Percentiles rank a stretch among this genome's conserved stretches.
Evolutionary conservation across 2,113 vertebrate genomes (phyloP).

Genomic region (Sciurus niger): DNA sequence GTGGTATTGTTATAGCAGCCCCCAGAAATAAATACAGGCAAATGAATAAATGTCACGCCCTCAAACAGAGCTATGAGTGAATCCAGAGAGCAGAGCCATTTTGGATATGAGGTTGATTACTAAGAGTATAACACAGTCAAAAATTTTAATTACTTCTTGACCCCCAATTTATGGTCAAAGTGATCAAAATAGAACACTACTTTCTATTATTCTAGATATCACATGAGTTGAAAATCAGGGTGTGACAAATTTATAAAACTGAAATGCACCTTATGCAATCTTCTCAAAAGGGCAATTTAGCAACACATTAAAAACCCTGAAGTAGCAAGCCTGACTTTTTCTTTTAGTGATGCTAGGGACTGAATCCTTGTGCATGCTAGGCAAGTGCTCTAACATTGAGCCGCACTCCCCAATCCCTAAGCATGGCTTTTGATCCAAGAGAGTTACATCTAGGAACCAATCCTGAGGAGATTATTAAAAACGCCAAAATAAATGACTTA

Average conservation of each 20-base stretch:
- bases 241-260: constrained; percentile 11
- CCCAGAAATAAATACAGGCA: neutral
- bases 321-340: neutral
- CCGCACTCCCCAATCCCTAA: too few species aligned
- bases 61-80: neutral
- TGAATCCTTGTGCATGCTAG: neutral
- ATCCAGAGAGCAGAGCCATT: neutral
- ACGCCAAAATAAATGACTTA: constrained; percentile 86
- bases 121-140: neutral
- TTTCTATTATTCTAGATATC: constrained; percentile 20
- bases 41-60: neutral
- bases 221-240: neutral
- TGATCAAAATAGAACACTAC: constrained; percentile 14
- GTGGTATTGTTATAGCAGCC: neutral
- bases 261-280: neutral
- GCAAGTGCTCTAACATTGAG: neutral
- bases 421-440: constrained; percentile 1
- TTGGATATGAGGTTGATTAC: neutral
- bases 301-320: neutral
- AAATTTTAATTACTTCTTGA: constrained; percentile 3
- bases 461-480: constrained; percentile 47
- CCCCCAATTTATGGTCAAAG: neutral
- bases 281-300: neutral
- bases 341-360: neutral
- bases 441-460: constrained; percentile 34